Evolutionary conservation across 2,797 vertebrate species (phyloP).

Genomic region (Thunnus albacares): DNA sequence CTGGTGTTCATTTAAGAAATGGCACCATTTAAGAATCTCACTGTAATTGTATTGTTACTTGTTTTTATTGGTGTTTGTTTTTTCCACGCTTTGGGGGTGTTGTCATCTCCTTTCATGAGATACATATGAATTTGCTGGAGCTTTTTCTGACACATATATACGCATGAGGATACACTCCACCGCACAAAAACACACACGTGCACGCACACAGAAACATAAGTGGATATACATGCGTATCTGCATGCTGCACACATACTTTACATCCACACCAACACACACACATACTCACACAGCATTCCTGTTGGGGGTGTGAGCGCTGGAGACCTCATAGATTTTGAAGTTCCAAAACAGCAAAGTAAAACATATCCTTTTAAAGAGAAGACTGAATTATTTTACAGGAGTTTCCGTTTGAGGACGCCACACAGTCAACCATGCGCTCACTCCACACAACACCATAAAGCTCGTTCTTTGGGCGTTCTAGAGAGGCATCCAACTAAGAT

Average conservation of each 20-base stretch:
- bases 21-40: slow-evolving; percentile 62
- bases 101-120: slow-evolving; percentile 79
- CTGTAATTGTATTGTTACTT: slow-evolving; percentile 70
- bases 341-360: slow-evolving; percentile 63
- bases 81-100: slow-evolving; percentile 69
- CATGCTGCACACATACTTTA: slow-evolving; percentile 5
- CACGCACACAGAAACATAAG: background rate
- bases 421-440: slow-evolving; percentile 26
- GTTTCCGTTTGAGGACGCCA: slow-evolving; percentile 62
- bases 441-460: slow-evolving; percentile 53
- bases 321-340: slow-evolving; percentile 50
- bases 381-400: slow-evolving; percentile 65
- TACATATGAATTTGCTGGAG: slow-evolving; percentile 64
- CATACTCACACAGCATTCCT: slow-evolving; percentile 61
- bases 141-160: slow-evolving; percentile 50
- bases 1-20: slow-evolving; percentile 75
- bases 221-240: slow-evolving; percentile 9
- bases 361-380: slow-evolving; percentile 60
- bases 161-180: slow-evolving; percentile 24
- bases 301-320: slow-evolving; percentile 56
- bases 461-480: slow-evolving; percentile 26
- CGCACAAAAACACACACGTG: background rate
- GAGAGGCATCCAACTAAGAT: slow-evolving; percentile 53
- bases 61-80: slow-evolving; percentile 77
- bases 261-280: slow-evolving; percentile 22